These are phyloP conservation scores for Acrobasis consociella DNA, from an alignment of 2,888 invertebrate genomes.

Conservation along the genomic window DNA sequence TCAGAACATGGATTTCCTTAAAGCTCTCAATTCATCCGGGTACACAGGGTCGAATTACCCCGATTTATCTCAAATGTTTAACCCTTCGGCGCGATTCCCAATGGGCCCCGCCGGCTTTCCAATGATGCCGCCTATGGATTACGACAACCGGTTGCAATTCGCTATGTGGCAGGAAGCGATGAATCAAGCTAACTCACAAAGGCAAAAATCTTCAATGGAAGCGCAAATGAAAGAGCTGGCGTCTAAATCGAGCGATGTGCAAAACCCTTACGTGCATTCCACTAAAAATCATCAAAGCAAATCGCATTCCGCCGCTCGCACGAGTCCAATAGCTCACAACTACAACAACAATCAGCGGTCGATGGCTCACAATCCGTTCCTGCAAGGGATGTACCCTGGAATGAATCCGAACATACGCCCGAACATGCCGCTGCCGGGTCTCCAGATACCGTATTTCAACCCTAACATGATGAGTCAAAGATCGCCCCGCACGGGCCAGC, in stretches of 20 bases:
- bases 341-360: conserved; percentile 64
- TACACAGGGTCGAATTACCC: conserved; percentile 74
- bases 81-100: conserved; percentile 61
- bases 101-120: conserved; percentile 70
- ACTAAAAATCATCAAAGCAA: conserved; percentile 67
- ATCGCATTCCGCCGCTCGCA: conserved; percentile 71
- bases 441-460: conserved; percentile 73
- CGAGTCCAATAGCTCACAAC: conserved; percentile 75
- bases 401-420: conserved; percentile 63
- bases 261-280: conserved; percentile 72
- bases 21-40: conserved; percentile 79
- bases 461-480: conserved; percentile 66
- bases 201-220: conserved; percentile 57
- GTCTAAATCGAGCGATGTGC: conserved; percentile 66
- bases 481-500: conserved; percentile 58
- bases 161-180: conserved; percentile 88
- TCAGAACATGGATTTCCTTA: conserved; percentile 82
- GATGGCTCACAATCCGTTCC: conserved; percentile 59
- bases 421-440: conserved; percentile 62
- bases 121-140: conserved; percentile 74
- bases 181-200: conserved; percentile 76
- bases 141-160: conserved; percentile 81
- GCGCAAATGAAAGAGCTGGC: conserved; percentile 63
- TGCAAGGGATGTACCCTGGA: conserved; percentile 69
- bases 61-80: conserved; percentile 78